A percentile compares a stretch with the other conserved stretches of the same genome.
These are phyloP conservation scores for Sebastes variabilis DNA, from an alignment of 2,797 vertebrate genomes.

Conservation along the genomic window DNA sequence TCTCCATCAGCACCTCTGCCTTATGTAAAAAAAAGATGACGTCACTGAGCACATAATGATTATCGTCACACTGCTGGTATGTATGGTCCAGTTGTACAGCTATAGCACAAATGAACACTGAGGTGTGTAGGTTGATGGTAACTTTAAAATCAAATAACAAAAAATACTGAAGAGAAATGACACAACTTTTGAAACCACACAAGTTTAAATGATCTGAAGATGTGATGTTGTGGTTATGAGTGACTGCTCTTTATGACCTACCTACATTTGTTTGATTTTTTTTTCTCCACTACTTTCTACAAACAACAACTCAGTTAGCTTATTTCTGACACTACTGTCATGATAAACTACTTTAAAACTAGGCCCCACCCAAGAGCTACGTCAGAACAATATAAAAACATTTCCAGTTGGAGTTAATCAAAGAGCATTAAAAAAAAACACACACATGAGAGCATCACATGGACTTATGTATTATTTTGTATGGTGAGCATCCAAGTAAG, in stretches of 20 bases:
- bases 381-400: conserved; percentile 74
- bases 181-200: conserved; percentile 19
- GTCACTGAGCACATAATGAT: conserved; percentile 1
- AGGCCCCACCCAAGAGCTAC: conserved; percentile 66
- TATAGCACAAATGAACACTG: conserved; percentile 44
- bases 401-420: conserved; percentile 57
- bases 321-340: conserved; percentile 50
- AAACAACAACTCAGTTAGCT: conserved; percentile 58
- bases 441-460: conserved; percentile 56
- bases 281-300: conserved; percentile 66
- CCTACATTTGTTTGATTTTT: conserved; percentile 70
- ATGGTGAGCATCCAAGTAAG: conserved; percentile 36
- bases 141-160: conserved; percentile 25
- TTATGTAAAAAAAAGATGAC: conserved; percentile 14
- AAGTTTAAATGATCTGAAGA: conserved; percentile 1
- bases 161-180: conserved; percentile 35
- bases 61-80: conserved; percentile 27
- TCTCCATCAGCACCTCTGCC: conserved; percentile 35
- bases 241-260: conserved; percentile 49
- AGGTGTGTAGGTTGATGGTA: conserved; percentile 42
- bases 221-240: conserved; percentile 32
- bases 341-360: conserved; percentile 51
- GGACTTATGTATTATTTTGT: conserved; percentile 25
- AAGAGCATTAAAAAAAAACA: conserved; percentile 57
- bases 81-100: conserved; percentile 30